These are phyloP conservation scores for Heliconius aoede DNA, from an alignment of 2,888 invertebrate species.

Conservation along the genomic window DNA sequence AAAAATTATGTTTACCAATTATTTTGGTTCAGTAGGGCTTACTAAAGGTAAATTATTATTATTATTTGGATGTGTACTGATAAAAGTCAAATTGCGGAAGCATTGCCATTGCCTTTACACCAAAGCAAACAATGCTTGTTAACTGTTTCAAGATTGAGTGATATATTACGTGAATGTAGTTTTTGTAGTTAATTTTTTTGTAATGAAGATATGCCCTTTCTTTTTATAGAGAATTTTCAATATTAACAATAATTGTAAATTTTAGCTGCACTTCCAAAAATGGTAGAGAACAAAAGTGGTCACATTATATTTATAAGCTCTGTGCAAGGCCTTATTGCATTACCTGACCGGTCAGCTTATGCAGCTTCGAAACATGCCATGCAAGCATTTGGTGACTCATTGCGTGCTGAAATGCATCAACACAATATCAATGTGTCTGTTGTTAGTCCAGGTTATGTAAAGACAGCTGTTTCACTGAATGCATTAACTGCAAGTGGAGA, in stretches of 20 bases:
- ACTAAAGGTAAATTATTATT: conserved; percentile 89
- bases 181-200: background rate
- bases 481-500: conserved; percentile 93
- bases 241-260: conserved; percentile 47
- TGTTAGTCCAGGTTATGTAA: conserved; percentile 95
- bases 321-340: conserved; percentile 94
- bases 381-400: conserved; percentile 95
- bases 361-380: conserved; percentile 97
- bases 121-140: no score
- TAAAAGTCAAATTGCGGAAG: no score
- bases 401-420: conserved; percentile 92
- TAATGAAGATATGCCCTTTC: background rate
- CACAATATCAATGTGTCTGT: conserved; percentile 92
- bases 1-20: conserved; percentile 96
- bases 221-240: background rate
- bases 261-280: conserved; percentile 91
- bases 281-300: conserved; percentile 90
- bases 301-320: conserved; percentile 95
- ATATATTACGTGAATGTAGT: no score
- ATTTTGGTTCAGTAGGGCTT: conserved; percentile 95
- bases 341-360: conserved; percentile 95
- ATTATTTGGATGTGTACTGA: background rate
- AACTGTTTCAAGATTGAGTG: background rate
- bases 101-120: no score
- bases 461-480: conserved; percentile 95